Base-by-base conservation (phyloP, 2,888 invertebrate species). In the Xanthorhoe designata region DNA sequence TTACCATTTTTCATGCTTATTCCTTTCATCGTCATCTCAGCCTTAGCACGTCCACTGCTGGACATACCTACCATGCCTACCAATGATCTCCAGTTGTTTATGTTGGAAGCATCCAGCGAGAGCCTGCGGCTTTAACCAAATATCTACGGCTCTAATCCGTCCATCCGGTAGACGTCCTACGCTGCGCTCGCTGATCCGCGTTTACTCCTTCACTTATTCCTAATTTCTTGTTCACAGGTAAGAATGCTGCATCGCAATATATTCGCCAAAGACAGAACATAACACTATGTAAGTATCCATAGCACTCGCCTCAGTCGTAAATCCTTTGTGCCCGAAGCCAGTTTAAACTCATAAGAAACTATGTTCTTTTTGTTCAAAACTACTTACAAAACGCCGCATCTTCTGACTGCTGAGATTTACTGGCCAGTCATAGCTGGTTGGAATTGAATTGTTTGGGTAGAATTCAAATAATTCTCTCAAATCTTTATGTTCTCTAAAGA, bases 291-390 rank as follows among this genome's bases (percentile, higher is more conserved):
- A 17, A 17, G 47, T 15, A 15, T 17, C 15, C 6, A 47, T 47
- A 47, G 15, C 17, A 47, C 5, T 24, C 24, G 13, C 3, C 51
- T 51, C 15, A 18, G 49, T 49, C 51, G 18, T 56, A 56, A 56
- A 56, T 56, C 45, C 18, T 42, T 42, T 42, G 38, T 19, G 18
- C 32, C 35, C 35, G 29, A 15, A 6, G 2, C 32, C 29, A 53
- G 45, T 60, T 45, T 29, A 42, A 53, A 60, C 52, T 60, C 42
- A 29, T 53, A 60, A 53, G 52, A 60, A 60, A 60, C 29, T 50
- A 18, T 5, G 17, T 52, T 57, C 35, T 57, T 59, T 59, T 64
- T 64, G 54, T 64, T 54, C 9, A 53, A 58, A 58, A 64, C 58
- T 59, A 54, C 64, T 58, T 58, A 54, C 50, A 51, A 53, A 53